Base-by-base conservation (phyloP, 2,797 vertebrate genomes). In the Tokudaia muenninki region DNA sequence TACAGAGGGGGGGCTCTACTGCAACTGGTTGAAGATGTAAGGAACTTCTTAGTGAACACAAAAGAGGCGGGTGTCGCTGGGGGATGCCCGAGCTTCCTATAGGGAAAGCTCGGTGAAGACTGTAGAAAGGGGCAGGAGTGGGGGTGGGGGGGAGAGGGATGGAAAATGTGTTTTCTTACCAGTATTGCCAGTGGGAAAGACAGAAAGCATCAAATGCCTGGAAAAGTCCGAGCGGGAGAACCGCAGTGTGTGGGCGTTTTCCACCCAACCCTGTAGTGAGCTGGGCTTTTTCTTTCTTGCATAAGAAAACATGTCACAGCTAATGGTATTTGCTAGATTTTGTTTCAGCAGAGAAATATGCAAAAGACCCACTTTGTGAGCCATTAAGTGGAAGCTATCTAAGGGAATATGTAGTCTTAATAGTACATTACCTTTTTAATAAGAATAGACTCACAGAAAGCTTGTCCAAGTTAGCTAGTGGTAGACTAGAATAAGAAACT, bases 261-360 rank as follows among this genome's bases (percentile, higher is more conserved):
- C 90, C 44, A 1, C 81, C 47, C 52, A 94, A 24, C 80, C 84
- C 41, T 59, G 13, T 31, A 88, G 81, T 81, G 34, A 50, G 88
- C 37, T 24, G 47, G 2, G 37, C 22, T 31, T 81, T 87, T n/a
- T 34, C 70, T 81, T 61, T 72, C n/a, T 37, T 47, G 44, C n/a
- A 10, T 17, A 74, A 83, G 75, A 94, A 83, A 89, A 55, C 8
- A 90, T 75, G 63, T 65, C 70, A 29, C 63, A 87, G 87, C 52
- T 96, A 96, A 95, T 96, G 93, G 87, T 87, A 96, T 97, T 96
- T 96, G 95, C 92, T 80, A 92, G 93, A 92, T 96, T 96, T 94
- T 96, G 78, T 97, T 94, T 96, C 97, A 93, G 21, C 55, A 95
- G 96, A 67, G 92, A 88, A 97, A 91, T 96, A 90, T 87, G 86